phyloP scores from a whole-genome alignment of 2,888 invertebrate species.

The Crocallis elinguaria region DNA sequence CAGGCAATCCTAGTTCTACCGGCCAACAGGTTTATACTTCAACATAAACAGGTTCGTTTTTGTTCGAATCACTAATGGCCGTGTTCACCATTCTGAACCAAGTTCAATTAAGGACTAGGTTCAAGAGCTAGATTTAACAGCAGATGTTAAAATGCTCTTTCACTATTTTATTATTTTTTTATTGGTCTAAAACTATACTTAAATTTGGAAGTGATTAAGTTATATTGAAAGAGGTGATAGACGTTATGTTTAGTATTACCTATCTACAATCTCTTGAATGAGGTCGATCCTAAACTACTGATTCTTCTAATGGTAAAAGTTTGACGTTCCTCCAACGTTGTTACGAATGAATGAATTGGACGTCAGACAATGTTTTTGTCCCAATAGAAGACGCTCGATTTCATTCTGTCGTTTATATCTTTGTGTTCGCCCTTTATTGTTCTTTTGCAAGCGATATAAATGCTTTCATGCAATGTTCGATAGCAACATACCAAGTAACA shows the following conservation, averaged over 20 bases:
- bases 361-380: slow-evolving; percentile 1
- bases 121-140: too few relatives aligned
- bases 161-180: too few relatives aligned
- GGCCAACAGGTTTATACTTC: too few relatives aligned
- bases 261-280: not conserved
- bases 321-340: slow-evolving; percentile 15
- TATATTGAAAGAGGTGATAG: not conserved
- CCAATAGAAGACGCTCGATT: slow-evolving; percentile 13
- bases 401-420: slow-evolving; percentile 6
- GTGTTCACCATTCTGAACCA: too few relatives aligned
- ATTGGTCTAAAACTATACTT: too few relatives aligned
- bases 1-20: too few relatives aligned
- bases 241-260: not conserved
- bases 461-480: slow-evolving; percentile 1
- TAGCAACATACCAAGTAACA: not conserved
- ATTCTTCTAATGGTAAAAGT: slow-evolving; percentile 9
- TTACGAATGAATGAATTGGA: slow-evolving; percentile 22
- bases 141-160: too few relatives aligned
- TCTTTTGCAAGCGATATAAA: slow-evolving; percentile 3
- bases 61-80: too few relatives aligned
- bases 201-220: too few relatives aligned
- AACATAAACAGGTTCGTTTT: too few relatives aligned
- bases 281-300: slow-evolving; percentile 4
- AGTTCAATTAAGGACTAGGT: too few relatives aligned
- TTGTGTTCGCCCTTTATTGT: slow-evolving; percentile 5